Evolutionary conservation across 1,140 invertebrate genomes (phyloP).

Genomic region (Drosophila fuyamai): DNA sequence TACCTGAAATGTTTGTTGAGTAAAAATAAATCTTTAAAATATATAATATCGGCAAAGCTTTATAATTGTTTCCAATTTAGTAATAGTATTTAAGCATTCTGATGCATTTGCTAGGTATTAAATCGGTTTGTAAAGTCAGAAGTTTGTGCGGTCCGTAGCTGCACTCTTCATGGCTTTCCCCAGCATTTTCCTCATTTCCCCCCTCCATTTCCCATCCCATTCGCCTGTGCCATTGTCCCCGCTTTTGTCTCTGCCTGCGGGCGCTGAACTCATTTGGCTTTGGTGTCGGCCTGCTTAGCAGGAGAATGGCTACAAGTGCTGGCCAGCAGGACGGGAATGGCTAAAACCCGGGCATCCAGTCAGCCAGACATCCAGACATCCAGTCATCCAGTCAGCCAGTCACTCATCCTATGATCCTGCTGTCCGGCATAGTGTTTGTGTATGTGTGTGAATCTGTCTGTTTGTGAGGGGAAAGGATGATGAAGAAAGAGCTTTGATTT

Average conservation of each 20-base stretch:
- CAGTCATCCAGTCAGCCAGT: conserved; percentile 43
- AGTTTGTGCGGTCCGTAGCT: background rate
- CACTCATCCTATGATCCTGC: conserved; percentile 31
- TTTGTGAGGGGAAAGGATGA: conserved; percentile 1
- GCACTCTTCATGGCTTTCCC: background rate
- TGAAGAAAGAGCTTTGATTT: conserved; percentile 70
- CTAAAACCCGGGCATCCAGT: conserved; percentile 16
- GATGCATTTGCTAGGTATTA: background rate
- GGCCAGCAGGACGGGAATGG: conserved; percentile 30
- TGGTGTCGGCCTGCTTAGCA: conserved; percentile 68
- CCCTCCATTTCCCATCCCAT: background rate
- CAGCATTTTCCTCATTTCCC: background rate
- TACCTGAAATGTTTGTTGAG: too few species aligned
- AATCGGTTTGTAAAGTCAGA: background rate
- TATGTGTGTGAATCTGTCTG: conserved; percentile 6
- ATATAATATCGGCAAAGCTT: too few species aligned
- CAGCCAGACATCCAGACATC: conserved; percentile 22
- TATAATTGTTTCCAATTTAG: too few species aligned
- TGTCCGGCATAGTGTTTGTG: conserved; percentile 48
- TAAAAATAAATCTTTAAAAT: too few species aligned
- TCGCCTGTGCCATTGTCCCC: conserved; percentile 13
- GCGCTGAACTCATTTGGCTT: conserved; percentile 73
- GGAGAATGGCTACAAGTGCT: conserved; percentile 66
- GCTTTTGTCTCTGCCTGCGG: conserved; percentile 34
- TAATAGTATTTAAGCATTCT: background rate